These are phyloP conservation scores for Aethina tumida DNA, from an alignment of 1,140 invertebrate species.

Conservation along the genomic window DNA sequence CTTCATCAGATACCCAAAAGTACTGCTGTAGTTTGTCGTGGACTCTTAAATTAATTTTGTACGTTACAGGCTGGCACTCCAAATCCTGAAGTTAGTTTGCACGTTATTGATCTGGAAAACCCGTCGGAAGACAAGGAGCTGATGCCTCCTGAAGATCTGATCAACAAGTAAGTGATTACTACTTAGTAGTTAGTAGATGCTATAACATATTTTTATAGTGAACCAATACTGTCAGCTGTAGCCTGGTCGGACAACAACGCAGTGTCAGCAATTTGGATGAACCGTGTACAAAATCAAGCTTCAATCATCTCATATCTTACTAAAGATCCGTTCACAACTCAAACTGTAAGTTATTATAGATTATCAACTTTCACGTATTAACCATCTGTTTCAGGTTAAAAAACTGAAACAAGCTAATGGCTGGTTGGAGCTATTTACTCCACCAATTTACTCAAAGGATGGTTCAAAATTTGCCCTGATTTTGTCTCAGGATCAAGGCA, in stretches of 20 bases:
- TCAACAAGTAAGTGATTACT: conserved; percentile 13
- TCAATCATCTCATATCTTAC: conserved; percentile 25
- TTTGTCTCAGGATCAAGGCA: conserved; percentile 49
- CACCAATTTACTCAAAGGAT: conserved; percentile 48
- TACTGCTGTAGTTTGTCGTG: conserved; percentile 25
- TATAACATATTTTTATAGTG: conserved; percentile 29
- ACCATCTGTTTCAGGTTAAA: conserved; percentile 26
- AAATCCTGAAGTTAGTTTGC: conserved; percentile 66
- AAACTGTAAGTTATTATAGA: conserved; percentile 12
- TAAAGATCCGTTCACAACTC: conserved; percentile 6
- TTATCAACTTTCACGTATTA: background rate
- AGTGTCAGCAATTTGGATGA: conserved; percentile 72
- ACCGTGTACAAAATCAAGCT: conserved; percentile 67
- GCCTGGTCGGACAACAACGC: conserved; percentile 64
- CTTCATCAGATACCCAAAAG: conserved; percentile 82
- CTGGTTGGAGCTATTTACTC: conserved; percentile 58
- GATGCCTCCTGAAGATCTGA: conserved; percentile 14
- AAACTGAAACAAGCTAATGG: conserved; percentile 43
- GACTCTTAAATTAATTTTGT: background rate
- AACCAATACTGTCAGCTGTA: conserved; percentile 62
- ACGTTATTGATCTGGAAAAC: conserved; percentile 50
- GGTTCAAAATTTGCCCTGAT: conserved; percentile 36
- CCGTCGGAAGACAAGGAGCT: conserved; percentile 14
- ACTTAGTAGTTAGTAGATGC: background rate
- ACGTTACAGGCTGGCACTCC: conserved; percentile 55